These are phyloP conservation scores for Drosophila paranaensis DNA, from an alignment of 2,888 invertebrate genomes.

Conservation along the genomic window DNA sequence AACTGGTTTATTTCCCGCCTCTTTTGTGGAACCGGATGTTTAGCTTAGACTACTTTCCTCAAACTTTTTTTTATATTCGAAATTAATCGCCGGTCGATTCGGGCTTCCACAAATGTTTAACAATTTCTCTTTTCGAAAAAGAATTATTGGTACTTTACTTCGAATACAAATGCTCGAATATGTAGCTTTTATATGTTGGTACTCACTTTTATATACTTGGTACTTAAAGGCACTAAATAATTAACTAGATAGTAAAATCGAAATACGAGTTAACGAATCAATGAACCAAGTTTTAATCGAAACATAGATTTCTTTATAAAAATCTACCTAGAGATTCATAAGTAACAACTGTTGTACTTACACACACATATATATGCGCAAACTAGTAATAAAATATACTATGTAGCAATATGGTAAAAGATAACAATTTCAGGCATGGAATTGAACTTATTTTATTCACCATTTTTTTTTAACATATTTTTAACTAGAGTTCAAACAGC, in stretches of 20 bases:
- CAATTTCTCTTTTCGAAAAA: slow-evolving; percentile 57
- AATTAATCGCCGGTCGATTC: slow-evolving; percentile 71
- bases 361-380: slow-evolving; percentile 4
- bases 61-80: slow-evolving; percentile 17
- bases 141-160: slow-evolving; percentile 45
- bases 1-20: slow-evolving; percentile 97
- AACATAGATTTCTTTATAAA: slow-evolving; percentile 36
- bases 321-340: slow-evolving; percentile 20
- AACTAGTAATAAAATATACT: slow-evolving; percentile 30
- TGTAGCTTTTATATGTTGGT: slow-evolving; percentile 63
- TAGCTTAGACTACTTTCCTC: slow-evolving; percentile 53
- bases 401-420: slow-evolving; percentile 6
- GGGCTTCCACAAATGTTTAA: slow-evolving; percentile 57
- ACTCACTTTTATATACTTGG: too few relatives aligned
- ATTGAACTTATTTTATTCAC: slow-evolving; percentile 38
- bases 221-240: slow-evolving; percentile 42
- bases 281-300: slow-evolving; percentile 27
- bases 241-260: slow-evolving; percentile 44
- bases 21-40: slow-evolving; percentile 91
- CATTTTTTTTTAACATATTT: slow-evolving; percentile 26
- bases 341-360: slow-evolving; percentile 48
- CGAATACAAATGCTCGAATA: slow-evolving; percentile 48
- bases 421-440: slow-evolving; percentile 12
- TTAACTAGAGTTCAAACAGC: slow-evolving; percentile 28
- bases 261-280: slow-evolving; percentile 36